Conservation (phyloP, 2,797 vertebrate species). For the Tachyglossus aculeatus region DNA sequence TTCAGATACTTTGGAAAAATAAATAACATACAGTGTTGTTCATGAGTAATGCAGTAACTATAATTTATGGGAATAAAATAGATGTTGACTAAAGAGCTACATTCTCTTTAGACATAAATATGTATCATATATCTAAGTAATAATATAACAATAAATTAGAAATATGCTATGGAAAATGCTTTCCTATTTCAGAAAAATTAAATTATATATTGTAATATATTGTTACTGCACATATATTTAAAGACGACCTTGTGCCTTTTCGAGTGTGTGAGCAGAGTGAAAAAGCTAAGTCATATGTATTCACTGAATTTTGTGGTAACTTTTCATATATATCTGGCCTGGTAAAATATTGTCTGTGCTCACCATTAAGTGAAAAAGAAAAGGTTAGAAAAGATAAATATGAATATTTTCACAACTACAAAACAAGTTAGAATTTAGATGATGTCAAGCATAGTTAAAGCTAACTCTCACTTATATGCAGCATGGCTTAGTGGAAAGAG, state of each 20-base stretch:
- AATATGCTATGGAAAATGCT: slow-evolving; percentile 32
- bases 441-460: no score
- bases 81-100: slow-evolving; percentile 28
- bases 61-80: slow-evolving; percentile 49
- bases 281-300: slow-evolving; percentile 9
- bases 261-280: not conserved
- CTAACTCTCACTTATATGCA: no score
- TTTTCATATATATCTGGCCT: not conserved
- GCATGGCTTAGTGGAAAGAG: no score
- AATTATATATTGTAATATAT: slow-evolving; percentile 30
- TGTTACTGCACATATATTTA: slow-evolving; percentile 7
- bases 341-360: not conserved
- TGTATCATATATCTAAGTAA: slow-evolving; percentile 55
- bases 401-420: not conserved
- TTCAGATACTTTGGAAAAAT: slow-evolving; percentile 55
- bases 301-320: not conserved
- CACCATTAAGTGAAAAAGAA: not conserved
- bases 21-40: slow-evolving; percentile 53
- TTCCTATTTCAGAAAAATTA: slow-evolving; percentile 46
- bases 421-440: no score
- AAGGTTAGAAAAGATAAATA: not conserved
- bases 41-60: slow-evolving; percentile 40
- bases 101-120: slow-evolving; percentile 52
- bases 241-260: slow-evolving; percentile 24
- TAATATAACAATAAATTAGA: slow-evolving; percentile 54